A percentile compares a stretch with the other conserved stretches of the same genome.
phyloP scores from a whole-genome alignment of 2,113 vertebrate species.

The Caretta caretta region DNA sequence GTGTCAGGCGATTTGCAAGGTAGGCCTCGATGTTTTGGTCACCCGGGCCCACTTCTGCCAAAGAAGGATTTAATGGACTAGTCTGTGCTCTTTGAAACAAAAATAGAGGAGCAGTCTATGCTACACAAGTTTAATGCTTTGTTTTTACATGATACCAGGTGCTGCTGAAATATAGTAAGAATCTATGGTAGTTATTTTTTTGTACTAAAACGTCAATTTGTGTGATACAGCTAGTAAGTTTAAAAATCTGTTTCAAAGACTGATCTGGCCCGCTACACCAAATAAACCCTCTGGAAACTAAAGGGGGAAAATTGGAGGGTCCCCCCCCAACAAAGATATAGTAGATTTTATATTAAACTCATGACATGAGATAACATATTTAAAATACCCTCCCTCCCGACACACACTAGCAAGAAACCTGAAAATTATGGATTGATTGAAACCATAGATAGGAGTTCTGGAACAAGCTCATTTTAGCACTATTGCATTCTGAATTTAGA shows the following conservation, averaged over 20 bases:
- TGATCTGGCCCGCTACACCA: background rate
- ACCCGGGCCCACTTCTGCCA: background rate
- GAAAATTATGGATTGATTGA: background rate
- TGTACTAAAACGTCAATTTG: background rate
- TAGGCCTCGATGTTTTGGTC: background rate
- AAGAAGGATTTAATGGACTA: background rate
- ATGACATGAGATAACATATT: background rate
- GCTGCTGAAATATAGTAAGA: background rate
- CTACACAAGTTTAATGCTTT: background rate
- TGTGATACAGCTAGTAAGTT: background rate
- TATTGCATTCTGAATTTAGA: background rate
- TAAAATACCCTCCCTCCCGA: background rate
- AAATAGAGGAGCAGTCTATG: accelerated
- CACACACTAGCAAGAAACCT: background rate
- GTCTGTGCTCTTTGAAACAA: background rate
- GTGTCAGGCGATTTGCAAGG: background rate
- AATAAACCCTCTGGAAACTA: background rate
- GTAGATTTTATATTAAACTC: background rate
- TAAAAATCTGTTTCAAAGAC: background rate
- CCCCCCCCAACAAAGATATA: background rate
- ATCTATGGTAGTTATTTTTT: background rate
- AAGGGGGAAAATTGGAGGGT: background rate
- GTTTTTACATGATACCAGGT: background rate
- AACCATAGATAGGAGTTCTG: background rate
- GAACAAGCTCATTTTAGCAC: background rate